phyloP scores from a whole-genome alignment of 1,140 invertebrate genomes.

The Whitmania pigra region DNA sequence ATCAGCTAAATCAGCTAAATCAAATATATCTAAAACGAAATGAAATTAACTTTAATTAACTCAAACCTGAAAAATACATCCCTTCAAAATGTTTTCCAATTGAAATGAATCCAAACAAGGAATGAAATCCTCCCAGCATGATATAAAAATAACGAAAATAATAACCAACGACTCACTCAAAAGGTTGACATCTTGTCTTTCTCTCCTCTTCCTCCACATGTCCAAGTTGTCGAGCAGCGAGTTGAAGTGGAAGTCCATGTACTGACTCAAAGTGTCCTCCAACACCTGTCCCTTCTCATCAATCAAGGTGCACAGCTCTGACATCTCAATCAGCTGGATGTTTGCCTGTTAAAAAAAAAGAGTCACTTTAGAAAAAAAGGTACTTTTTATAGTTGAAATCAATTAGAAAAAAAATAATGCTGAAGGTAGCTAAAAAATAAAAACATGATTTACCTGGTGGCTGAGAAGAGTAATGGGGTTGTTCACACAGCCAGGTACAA shows the following conservation, averaged over 20 bases:
- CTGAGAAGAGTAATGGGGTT: conserved; percentile 45
- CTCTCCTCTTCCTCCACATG: conserved; percentile 35
- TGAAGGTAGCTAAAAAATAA: background rate
- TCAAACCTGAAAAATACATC: no score
- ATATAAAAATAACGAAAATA: background rate
- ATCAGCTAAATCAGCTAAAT: no score
- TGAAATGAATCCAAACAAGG: background rate
- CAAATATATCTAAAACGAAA: no score
- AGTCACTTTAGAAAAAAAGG: background rate
- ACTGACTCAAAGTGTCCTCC: conserved; percentile 27
- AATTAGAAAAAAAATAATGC: background rate
- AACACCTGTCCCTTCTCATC: conserved; percentile 29
- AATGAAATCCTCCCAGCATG: background rate
- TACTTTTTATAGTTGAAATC: background rate
- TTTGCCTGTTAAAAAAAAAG: conserved; percentile 1
- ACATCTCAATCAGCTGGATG: conserved; percentile 26
- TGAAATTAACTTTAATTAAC: no score
- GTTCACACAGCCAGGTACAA: conserved; percentile 43
- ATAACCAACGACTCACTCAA: conserved; percentile 29
- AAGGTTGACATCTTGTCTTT: conserved; percentile 33
- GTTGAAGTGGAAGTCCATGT: conserved; percentile 44
- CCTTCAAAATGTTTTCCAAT: no score
- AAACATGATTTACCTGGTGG: conserved; percentile 36
- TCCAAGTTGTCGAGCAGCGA: conserved; percentile 41
- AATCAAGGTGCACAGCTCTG: conserved; percentile 35